phyloP scores from a whole-genome alignment of 2,797 vertebrate species.

The Oryzias sinensis region DNA sequence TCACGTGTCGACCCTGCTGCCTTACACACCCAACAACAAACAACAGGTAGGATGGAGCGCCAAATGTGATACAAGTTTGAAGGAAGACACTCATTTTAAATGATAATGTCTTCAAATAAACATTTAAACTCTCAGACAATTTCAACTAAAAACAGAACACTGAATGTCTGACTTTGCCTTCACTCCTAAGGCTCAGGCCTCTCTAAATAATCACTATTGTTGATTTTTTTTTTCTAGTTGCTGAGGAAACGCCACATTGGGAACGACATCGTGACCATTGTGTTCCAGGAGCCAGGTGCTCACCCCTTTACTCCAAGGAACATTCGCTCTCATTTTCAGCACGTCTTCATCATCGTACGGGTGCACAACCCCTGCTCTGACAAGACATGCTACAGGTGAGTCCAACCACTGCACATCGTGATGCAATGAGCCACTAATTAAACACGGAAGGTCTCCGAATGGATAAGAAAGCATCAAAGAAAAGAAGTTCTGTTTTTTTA shows the following conservation, averaged over 20 bases:
- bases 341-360: conserved; percentile 93
- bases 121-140: neutral
- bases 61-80: conserved; percentile 2
- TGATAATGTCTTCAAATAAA: conserved; percentile 3
- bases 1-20: conserved; percentile 95
- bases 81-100: conserved; percentile 19
- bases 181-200: neutral
- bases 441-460: neutral
- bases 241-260: conserved; percentile 96
- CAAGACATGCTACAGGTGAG: conserved; percentile 92
- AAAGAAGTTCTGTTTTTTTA: neutral
- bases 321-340: conserved; percentile 95
- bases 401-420: neutral
- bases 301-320: conserved; percentile 94
- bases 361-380: conserved; percentile 91
- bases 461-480: neutral
- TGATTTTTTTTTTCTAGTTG: conserved; percentile 67
- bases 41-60: conserved; percentile 84
- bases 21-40: conserved; percentile 97
- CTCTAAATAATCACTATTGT: conserved; percentile 10
- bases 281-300: conserved; percentile 97
- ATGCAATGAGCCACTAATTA: neutral
- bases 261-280: conserved; percentile 97
- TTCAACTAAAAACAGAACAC: neutral
- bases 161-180: conserved; percentile 3